Percentiles rank a stretch among this genome's conserved stretches.
Evolutionary conservation across 2,113 vertebrate genomes (phyloP).

Genomic region (Chrysemys picta): DNA sequence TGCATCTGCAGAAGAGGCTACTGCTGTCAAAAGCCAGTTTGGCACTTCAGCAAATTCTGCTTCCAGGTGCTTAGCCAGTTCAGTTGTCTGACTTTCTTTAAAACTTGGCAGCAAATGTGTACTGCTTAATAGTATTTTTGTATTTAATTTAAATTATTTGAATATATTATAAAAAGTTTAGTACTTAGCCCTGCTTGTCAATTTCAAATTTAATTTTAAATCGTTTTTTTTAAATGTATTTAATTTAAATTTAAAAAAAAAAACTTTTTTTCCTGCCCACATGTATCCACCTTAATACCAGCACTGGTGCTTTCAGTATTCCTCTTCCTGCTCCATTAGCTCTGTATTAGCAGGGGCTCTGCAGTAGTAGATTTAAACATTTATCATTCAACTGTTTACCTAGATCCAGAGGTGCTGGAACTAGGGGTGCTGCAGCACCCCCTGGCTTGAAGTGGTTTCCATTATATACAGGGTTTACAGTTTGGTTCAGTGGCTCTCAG

Average conservation of each 20-base stretch:
- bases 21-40: background rate
- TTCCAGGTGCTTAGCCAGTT: background rate
- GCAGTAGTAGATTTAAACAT: background rate
- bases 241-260: background rate
- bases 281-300: background rate
- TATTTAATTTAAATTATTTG: background rate
- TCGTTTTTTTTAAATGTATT: background rate
- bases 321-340: background rate
- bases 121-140: background rate
- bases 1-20: background rate
- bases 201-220: background rate
- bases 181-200: background rate
- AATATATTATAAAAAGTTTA: background rate
- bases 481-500: too few relatives aligned
- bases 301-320: background rate
- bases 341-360: background rate
- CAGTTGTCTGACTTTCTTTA: background rate
- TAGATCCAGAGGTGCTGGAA: too few relatives aligned
- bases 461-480: too few relatives aligned
- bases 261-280: background rate
- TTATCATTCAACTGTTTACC: rapidly evolving
- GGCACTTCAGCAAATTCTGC: background rate
- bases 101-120: background rate
- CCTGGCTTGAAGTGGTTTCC: too few relatives aligned
- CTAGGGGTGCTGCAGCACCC: too few relatives aligned